phyloP scores from a whole-genome alignment of 2,888 invertebrate species.

The Scaptomyza tumidula region DNA sequence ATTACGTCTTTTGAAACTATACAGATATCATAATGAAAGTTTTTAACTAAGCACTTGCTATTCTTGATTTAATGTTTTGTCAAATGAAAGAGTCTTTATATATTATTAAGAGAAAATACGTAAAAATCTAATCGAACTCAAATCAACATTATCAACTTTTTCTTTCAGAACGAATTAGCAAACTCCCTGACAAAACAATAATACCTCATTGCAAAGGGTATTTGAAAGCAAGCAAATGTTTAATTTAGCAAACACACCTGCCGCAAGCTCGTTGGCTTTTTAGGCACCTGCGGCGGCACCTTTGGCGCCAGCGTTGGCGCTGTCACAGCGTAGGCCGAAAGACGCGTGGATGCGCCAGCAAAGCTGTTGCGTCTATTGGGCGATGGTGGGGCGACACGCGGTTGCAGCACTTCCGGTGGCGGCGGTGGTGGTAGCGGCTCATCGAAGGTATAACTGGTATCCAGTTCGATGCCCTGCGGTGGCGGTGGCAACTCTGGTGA shows the following conservation, averaged over 20 bases:
- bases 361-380: conserved; percentile 84
- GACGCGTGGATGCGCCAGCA: conserved; percentile 83
- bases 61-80: too few species aligned
- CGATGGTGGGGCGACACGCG: conserved; percentile 72
- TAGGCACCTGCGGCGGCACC: conserved; percentile 83
- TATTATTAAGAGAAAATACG: too few species aligned
- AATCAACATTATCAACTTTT: too few species aligned
- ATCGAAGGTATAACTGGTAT: conserved; percentile 80
- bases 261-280: conserved; percentile 81
- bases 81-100: too few species aligned
- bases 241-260: conserved; percentile 70
- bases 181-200: too few species aligned
- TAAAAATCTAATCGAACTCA: too few species aligned
- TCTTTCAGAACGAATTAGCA: too few species aligned
- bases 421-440: conserved; percentile 85
- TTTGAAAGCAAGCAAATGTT: not conserved
- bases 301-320: conserved; percentile 75
- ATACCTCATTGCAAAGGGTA: not conserved
- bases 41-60: too few species aligned
- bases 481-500: conserved; percentile 85
- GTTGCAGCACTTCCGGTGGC: conserved; percentile 83
- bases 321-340: conserved; percentile 61
- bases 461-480: conserved; percentile 80
- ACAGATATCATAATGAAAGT: too few species aligned
- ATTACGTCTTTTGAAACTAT: too few species aligned